Percentiles rank a stretch among this genome's conserved stretches.
Conservation (phyloP, 1,140 invertebrate genomes). For the Eubasilissa regina region DNA sequence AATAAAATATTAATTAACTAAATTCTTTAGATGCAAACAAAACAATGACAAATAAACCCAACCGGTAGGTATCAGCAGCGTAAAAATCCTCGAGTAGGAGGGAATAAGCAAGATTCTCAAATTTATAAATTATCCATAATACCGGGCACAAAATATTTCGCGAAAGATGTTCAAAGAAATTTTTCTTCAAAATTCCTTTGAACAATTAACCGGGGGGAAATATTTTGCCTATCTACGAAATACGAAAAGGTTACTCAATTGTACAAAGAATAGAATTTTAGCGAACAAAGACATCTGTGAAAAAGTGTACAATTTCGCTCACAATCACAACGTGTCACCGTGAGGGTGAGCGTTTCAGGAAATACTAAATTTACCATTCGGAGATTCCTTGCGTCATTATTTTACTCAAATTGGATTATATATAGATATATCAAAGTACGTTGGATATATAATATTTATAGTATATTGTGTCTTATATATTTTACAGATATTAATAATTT, state of each 20-base stretch:
- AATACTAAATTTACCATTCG: no score
- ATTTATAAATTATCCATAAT: conserved; percentile 29
- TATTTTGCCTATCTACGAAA: conserved; percentile 37
- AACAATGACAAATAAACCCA: background rate
- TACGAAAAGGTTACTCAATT: conserved; percentile 36
- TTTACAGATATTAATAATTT: no score
- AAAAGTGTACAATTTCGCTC: conserved; percentile 28
- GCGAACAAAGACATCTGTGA: conserved; percentile 27
- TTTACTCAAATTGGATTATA: no score
- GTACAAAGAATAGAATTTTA: conserved; percentile 40
- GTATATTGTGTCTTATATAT: no score
- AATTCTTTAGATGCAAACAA: background rate
- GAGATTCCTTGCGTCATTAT: no score
- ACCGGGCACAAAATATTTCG: conserved; percentile 14
- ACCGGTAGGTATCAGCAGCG: background rate
- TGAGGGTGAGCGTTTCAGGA: background rate
- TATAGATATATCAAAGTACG: no score
- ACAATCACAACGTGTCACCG: conserved; percentile 14
- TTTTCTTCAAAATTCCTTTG: conserved; percentile 53
- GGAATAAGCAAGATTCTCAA: no score
- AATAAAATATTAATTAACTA: no score
- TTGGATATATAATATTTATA: no score
- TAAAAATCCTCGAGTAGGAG: background rate
- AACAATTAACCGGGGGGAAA: conserved; percentile 53
- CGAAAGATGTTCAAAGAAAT: conserved; percentile 49